Evolutionary conservation across 2,113 vertebrate species (phyloP), one percentile per base, ranked within the genome.

Genomic region (Syrrhaptes paradoxus): DNA sequence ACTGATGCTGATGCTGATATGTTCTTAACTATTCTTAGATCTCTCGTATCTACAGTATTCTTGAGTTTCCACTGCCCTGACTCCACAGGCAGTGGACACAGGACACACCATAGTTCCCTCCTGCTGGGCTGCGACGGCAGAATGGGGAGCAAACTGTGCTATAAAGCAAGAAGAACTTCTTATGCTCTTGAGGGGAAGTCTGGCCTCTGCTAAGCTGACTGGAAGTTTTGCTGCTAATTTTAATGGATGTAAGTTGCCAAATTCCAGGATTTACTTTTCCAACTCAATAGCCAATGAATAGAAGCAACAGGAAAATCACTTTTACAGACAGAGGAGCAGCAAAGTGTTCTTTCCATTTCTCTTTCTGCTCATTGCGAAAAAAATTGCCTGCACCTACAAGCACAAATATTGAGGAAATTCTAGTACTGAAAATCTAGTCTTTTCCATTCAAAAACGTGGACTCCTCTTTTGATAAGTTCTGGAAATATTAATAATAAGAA

Each of bases 261-360:
- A 86, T 76, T 66, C 75, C 67, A 83, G 78, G 73, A 90, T 51
- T 73, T 58, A 48, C 22, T 88, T 95, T 95, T 84, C 88, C 68
- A 68, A 15, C 38, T 59, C n/a, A 38, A 46, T 38, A 72, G 59
- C 38, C 3, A 29, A 38, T 0, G 2, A 94, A 66, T 9, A 80
- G 32, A 82, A 94, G 24, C 6, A 31, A 59, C 8, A 73, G 62
- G 71, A 85, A 76, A 94, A 91, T 76, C 19, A 65, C 43, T 87
- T 93, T 81, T 73, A 75, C 79, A 90, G 75, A 48, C 29, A 63
- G 28, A 81, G 45, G 24, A 73, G 24, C 10, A 66, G 48, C 32
- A 49, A 81, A 89, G 20, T 31, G 11, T 55, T 75, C 3, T 85
- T 91, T 94, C 45, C 52, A 80, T 82, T 79, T 76, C 14, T 59